Conservation (phyloP, 2,797 vertebrate species). For the Muraenolepis orangiensis region DNA sequence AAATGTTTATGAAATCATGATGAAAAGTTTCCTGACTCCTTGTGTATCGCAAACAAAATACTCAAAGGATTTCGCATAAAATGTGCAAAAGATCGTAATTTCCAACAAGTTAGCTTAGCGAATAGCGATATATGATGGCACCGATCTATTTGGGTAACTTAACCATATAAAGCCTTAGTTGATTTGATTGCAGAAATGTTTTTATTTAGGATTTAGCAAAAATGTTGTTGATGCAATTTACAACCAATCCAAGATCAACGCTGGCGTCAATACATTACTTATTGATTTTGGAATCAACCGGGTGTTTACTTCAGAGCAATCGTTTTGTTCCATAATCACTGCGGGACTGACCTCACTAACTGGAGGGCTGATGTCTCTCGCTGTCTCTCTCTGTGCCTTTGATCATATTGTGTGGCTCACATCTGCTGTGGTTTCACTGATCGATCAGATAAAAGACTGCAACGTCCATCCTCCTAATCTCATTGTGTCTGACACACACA, state of each 20-base stretch:
- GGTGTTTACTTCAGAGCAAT: background rate
- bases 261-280: background rate
- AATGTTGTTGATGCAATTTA: background rate
- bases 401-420: conserved; percentile 1
- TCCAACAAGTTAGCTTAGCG: too few species aligned
- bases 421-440: background rate
- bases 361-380: background rate
- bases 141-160: background rate
- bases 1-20: too few species aligned
- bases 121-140: too few species aligned
- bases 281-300: background rate
- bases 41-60: too few species aligned
- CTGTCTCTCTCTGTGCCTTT: conserved; percentile 4
- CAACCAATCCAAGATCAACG: background rate
- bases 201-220: background rate
- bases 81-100: too few species aligned
- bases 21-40: too few species aligned
- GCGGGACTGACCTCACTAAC: background rate
- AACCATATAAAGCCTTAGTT: background rate
- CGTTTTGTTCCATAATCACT: background rate
- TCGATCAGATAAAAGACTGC: background rate
- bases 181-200: background rate
- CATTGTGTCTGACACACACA: background rate
- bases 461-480: background rate
- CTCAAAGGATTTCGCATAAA: too few species aligned